A percentile compares a stretch with the other conserved stretches of the same genome.
phyloP scores from a whole-genome alignment of 2,888 invertebrate species.

The Platycheirus rosarum region DNA sequence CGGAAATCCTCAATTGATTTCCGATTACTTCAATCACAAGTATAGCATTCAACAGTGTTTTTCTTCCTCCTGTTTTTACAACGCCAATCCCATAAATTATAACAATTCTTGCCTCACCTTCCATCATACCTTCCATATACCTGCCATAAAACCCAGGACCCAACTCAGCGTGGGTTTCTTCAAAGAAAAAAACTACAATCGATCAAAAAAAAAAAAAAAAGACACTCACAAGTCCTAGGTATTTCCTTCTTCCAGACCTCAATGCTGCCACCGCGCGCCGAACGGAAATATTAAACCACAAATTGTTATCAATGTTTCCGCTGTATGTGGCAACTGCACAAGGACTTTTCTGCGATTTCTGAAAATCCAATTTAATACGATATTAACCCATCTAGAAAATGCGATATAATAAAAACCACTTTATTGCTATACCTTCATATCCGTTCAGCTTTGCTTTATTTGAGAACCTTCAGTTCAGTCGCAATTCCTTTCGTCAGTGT shows the following conservation, averaged over 20 bases:
- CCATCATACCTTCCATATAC: neutral
- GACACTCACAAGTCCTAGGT: slow-evolving; percentile 32
- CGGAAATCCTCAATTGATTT: slow-evolving; percentile 33
- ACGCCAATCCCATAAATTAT: slow-evolving; percentile 24
- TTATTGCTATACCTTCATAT: slow-evolving; percentile 38
- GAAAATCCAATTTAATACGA: slow-evolving; percentile 42
- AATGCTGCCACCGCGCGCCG: neutral
- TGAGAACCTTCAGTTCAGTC: slow-evolving; percentile 18
- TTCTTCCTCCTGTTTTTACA: neutral
- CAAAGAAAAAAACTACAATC: slow-evolving; percentile 45
- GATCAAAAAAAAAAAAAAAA: slow-evolving; percentile 31
- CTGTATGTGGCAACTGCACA: slow-evolving; percentile 20
- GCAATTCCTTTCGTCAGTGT: slow-evolving; percentile 20
- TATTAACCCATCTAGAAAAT: slow-evolving; percentile 45
- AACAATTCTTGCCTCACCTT: slow-evolving; percentile 17
- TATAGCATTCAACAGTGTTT: slow-evolving; percentile 28
- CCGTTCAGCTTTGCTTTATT: slow-evolving; percentile 36
- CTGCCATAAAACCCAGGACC: slow-evolving; percentile 7
- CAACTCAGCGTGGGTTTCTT: slow-evolving; percentile 30
- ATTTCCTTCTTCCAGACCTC: neutral
- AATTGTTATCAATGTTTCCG: slow-evolving; percentile 44
- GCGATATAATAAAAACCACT: slow-evolving; percentile 40
- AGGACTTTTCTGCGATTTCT: slow-evolving; percentile 34
- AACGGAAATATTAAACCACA: slow-evolving; percentile 43
- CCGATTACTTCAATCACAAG: neutral